A percentile compares a stretch with the other conserved stretches of the same genome.
phyloP scores from a whole-genome alignment of 2,888 invertebrate genomes.

The Caenorhabditis sp. region DNA sequence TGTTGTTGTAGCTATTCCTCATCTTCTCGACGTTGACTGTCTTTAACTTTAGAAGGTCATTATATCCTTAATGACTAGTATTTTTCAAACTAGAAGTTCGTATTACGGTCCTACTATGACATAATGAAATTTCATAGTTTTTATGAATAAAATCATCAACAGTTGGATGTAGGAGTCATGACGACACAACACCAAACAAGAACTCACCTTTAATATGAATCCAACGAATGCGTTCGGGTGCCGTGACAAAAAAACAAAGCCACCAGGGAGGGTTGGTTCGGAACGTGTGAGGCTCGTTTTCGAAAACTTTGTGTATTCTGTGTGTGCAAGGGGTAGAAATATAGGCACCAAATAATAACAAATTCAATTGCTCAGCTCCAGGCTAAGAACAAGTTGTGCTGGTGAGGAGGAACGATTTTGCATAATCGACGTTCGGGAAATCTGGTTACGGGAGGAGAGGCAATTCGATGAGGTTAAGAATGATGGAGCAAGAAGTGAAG shows the following conservation, averaged over 20 bases:
- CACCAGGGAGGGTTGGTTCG: conserved; percentile 17
- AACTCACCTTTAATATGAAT: conserved; percentile 35
- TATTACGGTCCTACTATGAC: no score
- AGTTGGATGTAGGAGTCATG: no score
- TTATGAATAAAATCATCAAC: no score
- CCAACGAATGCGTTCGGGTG: conserved; percentile 13
- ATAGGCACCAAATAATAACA: conserved; percentile 60
- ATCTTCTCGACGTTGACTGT: no score
- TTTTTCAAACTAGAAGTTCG: no score
- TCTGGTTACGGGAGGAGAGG: conserved; percentile 41
- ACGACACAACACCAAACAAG: not conserved
- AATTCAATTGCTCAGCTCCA: conserved; percentile 53
- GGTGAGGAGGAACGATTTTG: conserved; percentile 47
- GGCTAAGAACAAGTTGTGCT: conserved; percentile 10
- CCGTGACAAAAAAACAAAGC: not conserved
- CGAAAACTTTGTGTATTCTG: conserved; percentile 10
- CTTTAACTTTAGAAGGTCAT: no score
- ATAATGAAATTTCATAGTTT: no score
- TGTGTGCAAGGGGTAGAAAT: conserved; percentile 37
- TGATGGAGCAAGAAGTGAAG: conserved; percentile 19
- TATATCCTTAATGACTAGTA: no score
- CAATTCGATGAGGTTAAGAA: conserved; percentile 21
- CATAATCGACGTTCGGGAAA: conserved; percentile 49
- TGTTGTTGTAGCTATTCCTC: no score
- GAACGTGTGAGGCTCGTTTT: conserved; percentile 9